Base-by-base conservation (phyloP, 1,140 invertebrate species). In the Riptortus pedestris region DNA sequence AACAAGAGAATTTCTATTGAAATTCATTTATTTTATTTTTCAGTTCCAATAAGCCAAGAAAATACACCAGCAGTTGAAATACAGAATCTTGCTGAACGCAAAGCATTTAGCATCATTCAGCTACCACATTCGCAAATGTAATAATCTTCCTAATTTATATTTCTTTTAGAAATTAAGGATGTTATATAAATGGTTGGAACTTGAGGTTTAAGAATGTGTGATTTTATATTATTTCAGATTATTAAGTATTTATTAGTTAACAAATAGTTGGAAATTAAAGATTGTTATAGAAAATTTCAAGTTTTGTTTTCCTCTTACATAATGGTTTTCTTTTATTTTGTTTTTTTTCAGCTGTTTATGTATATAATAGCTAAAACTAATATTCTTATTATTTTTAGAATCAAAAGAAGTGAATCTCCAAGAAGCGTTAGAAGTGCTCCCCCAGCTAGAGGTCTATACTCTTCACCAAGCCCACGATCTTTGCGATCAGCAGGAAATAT, bases 381-480 rank as follows among this genome's bases (percentile, higher is more conserved):
- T n/a, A n/a, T n/a, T n/a, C n/a, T n/a, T n/a, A n/a, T n/a, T n/a
- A 45, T 62, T 62, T 47, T 14, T 12, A 62, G 60, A 22, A 28
- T 28, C 31, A 48, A 29, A 72, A 47, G 77, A 60, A 77, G 79
- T 22, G 85, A 87, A 69, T 90, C 88, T 0, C 87, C 83, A 72
- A 60, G 77, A 26, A 93, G 90, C 71, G 91, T 86, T 2, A 80
- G 88, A 55, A 92, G 90, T 67, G 90, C 70, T 45, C 69, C 80
- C 27, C 80, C 81, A 63, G 77, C 80, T 55, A 80, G 86, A 31
- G 85, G 86, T 2, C 79, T 90, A 22, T 90, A 89, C 60, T 74
- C 80, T 72, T 74, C 81, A 55, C 51, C 51, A 67, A 79, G 79
- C 67, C 85, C 84, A 20, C 73, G 85, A 38, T 81, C 80, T 14